phyloP scores from a whole-genome alignment of 1,140 invertebrate genomes.

The Zophobas morio region DNA sequence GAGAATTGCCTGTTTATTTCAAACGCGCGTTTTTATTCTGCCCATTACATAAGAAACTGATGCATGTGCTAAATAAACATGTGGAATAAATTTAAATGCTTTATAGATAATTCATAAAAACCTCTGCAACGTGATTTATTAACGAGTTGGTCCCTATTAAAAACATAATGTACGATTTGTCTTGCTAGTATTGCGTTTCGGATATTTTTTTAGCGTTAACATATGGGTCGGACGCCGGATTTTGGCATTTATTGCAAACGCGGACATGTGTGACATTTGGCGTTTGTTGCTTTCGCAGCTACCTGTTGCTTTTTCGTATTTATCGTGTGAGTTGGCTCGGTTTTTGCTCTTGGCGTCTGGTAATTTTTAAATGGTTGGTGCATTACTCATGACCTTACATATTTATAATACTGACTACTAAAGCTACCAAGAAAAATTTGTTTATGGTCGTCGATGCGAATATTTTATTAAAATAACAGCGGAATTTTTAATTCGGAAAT shows the following conservation, averaged over 20 bases:
- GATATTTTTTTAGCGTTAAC: background rate
- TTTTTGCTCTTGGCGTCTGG: background rate
- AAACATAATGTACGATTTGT: background rate
- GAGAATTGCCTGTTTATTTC: no score
- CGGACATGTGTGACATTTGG: no score
- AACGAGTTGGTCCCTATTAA: background rate
- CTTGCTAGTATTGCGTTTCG: background rate
- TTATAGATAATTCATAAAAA: background rate
- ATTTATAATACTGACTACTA: background rate
- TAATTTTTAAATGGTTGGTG: background rate
- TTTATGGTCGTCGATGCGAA: no score
- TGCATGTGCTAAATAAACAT: conserved; percentile 2
- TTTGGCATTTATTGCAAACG: no score
- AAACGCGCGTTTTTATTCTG: background rate
- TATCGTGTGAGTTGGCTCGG: background rate
- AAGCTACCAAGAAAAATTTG: background rate
- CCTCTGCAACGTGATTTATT: background rate
- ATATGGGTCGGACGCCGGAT: background rate
- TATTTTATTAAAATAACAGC: no score
- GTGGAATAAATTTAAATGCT: background rate
- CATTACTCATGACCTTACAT: background rate
- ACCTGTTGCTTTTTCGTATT: background rate
- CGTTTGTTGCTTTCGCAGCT: background rate
- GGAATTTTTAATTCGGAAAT: no score
- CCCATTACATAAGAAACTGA: background rate